Conservation (phyloP, 2,113 vertebrate genomes). For the Emydocephalus ijimae region DNA sequence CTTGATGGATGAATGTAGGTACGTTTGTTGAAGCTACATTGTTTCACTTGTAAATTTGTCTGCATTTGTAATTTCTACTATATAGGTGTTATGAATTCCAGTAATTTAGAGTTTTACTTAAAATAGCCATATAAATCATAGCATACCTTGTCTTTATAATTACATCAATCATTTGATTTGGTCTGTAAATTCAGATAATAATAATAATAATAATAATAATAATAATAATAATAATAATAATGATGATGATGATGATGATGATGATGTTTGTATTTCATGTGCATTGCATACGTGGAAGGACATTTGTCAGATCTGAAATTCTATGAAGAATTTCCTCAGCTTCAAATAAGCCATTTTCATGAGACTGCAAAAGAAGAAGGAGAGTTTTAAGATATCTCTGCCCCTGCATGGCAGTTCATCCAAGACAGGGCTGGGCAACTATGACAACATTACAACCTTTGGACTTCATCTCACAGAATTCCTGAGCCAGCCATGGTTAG, state of each 20-base stretch:
- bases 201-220: neutral
- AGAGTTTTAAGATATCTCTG: neutral
- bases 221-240: too few species aligned
- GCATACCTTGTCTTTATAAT: neutral
- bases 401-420: neutral
- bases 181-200: neutral
- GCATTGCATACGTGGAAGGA: neutral
- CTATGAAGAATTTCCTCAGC: neutral
- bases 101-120: neutral
- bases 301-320: neutral
- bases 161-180: neutral
- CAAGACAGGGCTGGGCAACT: too few species aligned
- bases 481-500: too few species aligned
- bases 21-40: neutral
- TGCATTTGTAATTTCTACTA: neutral
- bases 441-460: too few species aligned
- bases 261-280: neutral
- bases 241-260: rapidly evolving
- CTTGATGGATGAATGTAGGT: neutral
- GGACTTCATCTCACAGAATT: too few species aligned
- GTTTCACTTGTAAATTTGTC: neutral
- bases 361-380: neutral
- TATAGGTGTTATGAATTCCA: neutral
- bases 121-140: neutral
- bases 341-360: neutral